phyloP scores from a whole-genome alignment of 2,797 vertebrate genomes.

The Sciaenops ocellatus region DNA sequence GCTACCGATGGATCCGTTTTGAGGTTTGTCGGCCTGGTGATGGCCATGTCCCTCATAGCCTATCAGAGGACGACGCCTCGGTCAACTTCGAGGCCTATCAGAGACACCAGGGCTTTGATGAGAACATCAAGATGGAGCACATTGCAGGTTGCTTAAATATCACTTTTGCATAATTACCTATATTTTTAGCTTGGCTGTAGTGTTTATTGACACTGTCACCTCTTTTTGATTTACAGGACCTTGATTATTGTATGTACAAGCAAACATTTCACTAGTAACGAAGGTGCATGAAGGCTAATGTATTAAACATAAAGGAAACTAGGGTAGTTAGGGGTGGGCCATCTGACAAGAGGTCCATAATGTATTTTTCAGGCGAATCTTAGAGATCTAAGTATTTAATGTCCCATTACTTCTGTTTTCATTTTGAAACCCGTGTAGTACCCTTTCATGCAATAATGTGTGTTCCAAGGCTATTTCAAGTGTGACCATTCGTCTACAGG shows the following conservation, averaged over 20 bases:
- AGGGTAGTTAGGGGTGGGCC: too few relatives aligned
- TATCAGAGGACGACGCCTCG: slow-evolving; percentile 86
- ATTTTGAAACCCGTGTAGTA: too few relatives aligned
- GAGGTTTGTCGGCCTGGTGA: slow-evolving; percentile 89
- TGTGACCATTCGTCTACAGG: too few relatives aligned
- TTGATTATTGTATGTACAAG: not conserved
- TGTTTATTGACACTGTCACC: not conserved
- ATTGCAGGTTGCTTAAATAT: slow-evolving; percentile 71
- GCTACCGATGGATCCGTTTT: slow-evolving; percentile 93
- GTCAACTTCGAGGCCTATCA: slow-evolving; percentile 91
- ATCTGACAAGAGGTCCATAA: too few relatives aligned
- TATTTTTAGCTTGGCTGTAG: not conserved
- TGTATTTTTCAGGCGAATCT: too few relatives aligned
- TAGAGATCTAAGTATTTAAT: too few relatives aligned
- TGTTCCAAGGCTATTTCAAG: too few relatives aligned
- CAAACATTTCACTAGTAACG: not conserved
- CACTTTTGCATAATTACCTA: not conserved
- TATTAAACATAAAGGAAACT: not conserved
- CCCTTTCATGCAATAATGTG: too few relatives aligned
- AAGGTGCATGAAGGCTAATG: not conserved
- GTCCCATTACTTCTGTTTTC: too few relatives aligned
- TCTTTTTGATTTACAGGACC: not conserved
- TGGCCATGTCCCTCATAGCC: slow-evolving; percentile 81
- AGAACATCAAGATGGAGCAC: slow-evolving; percentile 79
- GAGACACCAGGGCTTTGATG: slow-evolving; percentile 83